Base-by-base conservation (phyloP, 2,888 invertebrate genomes). In the Sminthurinus aureus region DNA sequence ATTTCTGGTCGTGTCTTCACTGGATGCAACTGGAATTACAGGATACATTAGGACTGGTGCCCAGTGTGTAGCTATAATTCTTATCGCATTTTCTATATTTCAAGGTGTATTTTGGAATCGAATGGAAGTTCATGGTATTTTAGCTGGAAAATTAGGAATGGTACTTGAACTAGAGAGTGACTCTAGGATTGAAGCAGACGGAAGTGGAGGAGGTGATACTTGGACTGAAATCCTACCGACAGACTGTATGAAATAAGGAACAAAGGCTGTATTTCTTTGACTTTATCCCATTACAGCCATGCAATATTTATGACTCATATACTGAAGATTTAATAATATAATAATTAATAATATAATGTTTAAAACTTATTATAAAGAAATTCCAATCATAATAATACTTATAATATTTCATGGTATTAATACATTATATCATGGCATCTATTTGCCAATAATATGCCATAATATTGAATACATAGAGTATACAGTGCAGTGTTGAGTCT, bases 91-190 rank as follows among this genome's bases (percentile, higher is more conserved):
- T 79, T 81, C 87, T 58, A 82, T 94, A 11, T 90, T 95, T 77
- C 94, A 93, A 26, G 93, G 92, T 87, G 93, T 94, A 0, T 89
- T 96, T 86, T 96, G 96, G 96, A 95, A 95, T 90, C 92, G 92
- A 87, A 94, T 96, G 86, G 96, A 96, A 90, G 92, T 92, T 87
- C 95, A 96, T 90, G 95, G 94, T 71, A 91, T 96, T 20, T 92
- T 94, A 88, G 94, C 96, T n/a, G 94, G 94, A 11, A 92, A 94
- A 89, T 92, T 93, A 82, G 93, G 93, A 0, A 93, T 96, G 92
- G 93, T 94, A 89, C 92, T 94, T 88, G 87, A 88, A 78, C 78
- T 88, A 69, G 86, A 83, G 13, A 84, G 78, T 24, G 75, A 84
- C n/a, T 20, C 78, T 0, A 84, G 83, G 81, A 78, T 79, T 13